Base-by-base conservation (phyloP, 2,113 vertebrate species). In the Trogon melanurus region DNA sequence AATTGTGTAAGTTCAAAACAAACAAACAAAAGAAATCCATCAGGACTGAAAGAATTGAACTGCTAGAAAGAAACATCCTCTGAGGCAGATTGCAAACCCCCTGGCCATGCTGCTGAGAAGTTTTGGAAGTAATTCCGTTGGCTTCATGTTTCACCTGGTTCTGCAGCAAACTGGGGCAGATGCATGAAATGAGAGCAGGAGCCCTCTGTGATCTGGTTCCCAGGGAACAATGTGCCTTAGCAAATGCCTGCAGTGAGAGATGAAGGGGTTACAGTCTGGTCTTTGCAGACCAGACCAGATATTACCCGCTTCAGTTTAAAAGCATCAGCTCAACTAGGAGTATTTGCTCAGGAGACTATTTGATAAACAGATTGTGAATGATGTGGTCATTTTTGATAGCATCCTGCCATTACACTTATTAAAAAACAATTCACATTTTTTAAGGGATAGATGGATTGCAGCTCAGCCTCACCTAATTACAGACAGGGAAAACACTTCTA, bases 231-330 rank as follows among this genome's bases (percentile, higher is more conserved):
- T 32, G 61, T 92, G 76, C 61, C 83, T 86, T 0, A 0, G 41
- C 61, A 87, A 84, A 75, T 50, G 70, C 73, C 67, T 4, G 4
- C 36, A 61, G 76, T n/a, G 16, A 72, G 36, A 87, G 69, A 75
- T 58, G 73, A 91, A 81, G 73, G 61, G 41, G 41, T 58, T 93
- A 76, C 79, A 65, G 58, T 45, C 79, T 94, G 90, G 64, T 88
- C 60, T 89, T 93, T 67, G 20, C 62, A 85, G 73, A 78, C 53
- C 72, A 64, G 64, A 57, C 60, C 85, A 97, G 92, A 88, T 92
- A 91, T 95, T 95, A 89, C 76, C 74, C 79, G 71, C 83, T 95
- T 92, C 89, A 56, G 10, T 96, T 89, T 93, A 79, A 88, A 96
- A 95, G 29, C 34, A 1, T 92, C 66, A 84, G 69, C 80, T 74